Evolutionary conservation across 2,113 vertebrate genomes (phyloP).

Genomic region (Paedocypris sp.): DNA sequence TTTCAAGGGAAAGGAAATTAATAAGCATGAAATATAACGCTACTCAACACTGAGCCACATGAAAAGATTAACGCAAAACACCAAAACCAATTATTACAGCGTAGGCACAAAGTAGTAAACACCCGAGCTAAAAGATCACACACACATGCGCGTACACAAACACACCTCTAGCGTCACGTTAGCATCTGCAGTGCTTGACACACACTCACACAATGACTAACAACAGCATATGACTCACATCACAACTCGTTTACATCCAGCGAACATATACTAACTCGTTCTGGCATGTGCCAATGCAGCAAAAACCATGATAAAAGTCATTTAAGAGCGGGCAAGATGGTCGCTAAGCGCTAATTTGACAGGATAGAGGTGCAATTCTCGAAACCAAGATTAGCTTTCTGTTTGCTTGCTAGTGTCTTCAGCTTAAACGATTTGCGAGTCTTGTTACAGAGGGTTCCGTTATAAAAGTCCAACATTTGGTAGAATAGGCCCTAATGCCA

Average conservation of each 20-base stretch:
- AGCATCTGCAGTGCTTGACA: background rate
- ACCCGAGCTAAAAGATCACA: constrained; percentile 32
- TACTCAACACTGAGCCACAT: constrained; percentile 40
- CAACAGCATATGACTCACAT: constrained; percentile 8
- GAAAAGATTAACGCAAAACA: constrained; percentile 39
- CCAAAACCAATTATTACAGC: constrained; percentile 40
- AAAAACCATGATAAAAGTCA: too few relatives aligned
- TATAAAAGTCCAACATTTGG: background rate
- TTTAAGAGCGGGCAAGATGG: too few relatives aligned
- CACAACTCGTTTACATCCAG: constrained; percentile 2
- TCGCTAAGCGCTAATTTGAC: too few relatives aligned
- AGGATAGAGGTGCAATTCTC: too few relatives aligned
- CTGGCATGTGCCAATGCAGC: background rate
- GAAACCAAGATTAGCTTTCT: too few relatives aligned
- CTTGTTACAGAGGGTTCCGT: constrained; percentile 51
- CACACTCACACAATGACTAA: background rate
- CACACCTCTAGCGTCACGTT: constrained; percentile 32
- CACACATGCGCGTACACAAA: constrained; percentile 22
- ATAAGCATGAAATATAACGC: constrained; percentile 50
- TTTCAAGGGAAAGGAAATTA: constrained; percentile 49
- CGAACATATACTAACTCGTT: constrained; percentile 8
- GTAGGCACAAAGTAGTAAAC: constrained; percentile 33
- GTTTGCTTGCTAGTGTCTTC: too few relatives aligned
- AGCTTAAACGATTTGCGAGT: too few relatives aligned
- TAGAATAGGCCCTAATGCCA: constrained; percentile 8